Conservation (phyloP, 1,140 invertebrate species). For the Cyclargus thomasi region DNA sequence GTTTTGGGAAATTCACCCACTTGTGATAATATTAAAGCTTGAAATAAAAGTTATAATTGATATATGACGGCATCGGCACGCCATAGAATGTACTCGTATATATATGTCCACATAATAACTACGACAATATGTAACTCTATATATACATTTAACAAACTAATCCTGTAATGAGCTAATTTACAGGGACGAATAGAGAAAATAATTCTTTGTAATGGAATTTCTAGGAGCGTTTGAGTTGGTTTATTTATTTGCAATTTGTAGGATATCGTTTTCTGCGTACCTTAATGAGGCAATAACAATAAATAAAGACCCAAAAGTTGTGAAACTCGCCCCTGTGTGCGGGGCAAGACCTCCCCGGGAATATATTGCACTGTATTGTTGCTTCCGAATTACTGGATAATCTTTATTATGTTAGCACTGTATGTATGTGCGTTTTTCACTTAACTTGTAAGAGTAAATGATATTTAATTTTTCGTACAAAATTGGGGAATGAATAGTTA, state of each 20-base stretch:
- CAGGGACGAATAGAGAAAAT: conserved; percentile 25
- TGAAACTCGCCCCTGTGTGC: conserved; percentile 54
- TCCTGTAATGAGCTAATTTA: neutral
- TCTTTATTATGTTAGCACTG: neutral
- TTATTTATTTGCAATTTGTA: conserved; percentile 74
- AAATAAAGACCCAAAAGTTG: conserved; percentile 75
- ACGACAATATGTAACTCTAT: too few species aligned
- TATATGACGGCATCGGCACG: too few species aligned
- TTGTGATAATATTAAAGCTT: too few species aligned
- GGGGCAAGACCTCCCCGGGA: conserved; percentile 45
- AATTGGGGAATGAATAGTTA: too few species aligned
- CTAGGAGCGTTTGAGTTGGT: conserved; percentile 47
- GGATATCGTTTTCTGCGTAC: conserved; percentile 68
- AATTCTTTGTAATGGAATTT: conserved; percentile 44
- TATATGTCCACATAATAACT: too few species aligned
- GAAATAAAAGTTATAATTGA: too few species aligned
- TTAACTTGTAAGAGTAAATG: too few species aligned
- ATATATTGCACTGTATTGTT: neutral
- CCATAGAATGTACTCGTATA: too few species aligned
- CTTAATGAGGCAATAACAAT: conserved; percentile 75
- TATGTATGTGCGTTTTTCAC: neutral
- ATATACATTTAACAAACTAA: neutral
- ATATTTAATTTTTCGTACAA: too few species aligned
- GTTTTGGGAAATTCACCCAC: too few species aligned
- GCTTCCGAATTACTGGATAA: neutral